A percentile compares a stretch with the other conserved stretches of the same genome.
Evolutionary conservation across 2,888 invertebrate species (phyloP).

Genomic region (Hirtodrosophila duncani): DNA sequence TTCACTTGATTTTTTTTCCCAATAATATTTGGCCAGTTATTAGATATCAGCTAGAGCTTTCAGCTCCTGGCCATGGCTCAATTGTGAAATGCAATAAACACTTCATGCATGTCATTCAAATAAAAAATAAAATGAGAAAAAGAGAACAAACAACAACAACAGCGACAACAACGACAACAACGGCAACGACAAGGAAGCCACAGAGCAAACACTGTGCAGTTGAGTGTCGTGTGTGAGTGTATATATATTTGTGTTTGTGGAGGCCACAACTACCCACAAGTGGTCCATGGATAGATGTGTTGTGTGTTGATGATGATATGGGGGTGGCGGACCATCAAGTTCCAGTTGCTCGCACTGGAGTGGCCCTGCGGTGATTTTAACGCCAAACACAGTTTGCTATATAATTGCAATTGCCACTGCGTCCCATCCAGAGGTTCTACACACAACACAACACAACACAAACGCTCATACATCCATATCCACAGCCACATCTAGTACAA

Average conservation of each 20-base stretch:
- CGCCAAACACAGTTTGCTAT: constrained; percentile 56
- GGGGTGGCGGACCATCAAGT: too few species aligned
- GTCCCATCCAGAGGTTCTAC: constrained; percentile 16
- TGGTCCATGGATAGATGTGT: constrained; percentile 9
- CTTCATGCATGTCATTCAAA: constrained; percentile 51
- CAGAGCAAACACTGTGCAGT: too few species aligned
- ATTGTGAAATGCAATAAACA: constrained; percentile 58
- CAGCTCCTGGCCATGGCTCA: too few species aligned
- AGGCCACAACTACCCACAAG: constrained; percentile 25
- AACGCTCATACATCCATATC: too few species aligned
- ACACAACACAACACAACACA: too few species aligned
- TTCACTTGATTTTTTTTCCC: constrained; percentile 4
- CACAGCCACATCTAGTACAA: not conserved
- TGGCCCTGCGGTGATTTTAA: constrained; percentile 57
- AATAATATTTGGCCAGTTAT: constrained; percentile 33
- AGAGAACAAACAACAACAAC: not conserved
- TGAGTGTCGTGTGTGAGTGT: too few species aligned
- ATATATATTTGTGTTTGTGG: too few species aligned
- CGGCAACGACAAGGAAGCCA: not conserved
- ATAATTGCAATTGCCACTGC: constrained; percentile 58
- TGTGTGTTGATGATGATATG: too few species aligned
- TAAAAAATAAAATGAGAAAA: constrained; percentile 5
- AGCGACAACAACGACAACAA: not conserved
- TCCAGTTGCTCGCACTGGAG: constrained; percentile 42
- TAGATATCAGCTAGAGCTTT: constrained; percentile 37